Conservation (phyloP, 1,140 invertebrate species). For the Mizuhopecten yessoensis region DNA sequence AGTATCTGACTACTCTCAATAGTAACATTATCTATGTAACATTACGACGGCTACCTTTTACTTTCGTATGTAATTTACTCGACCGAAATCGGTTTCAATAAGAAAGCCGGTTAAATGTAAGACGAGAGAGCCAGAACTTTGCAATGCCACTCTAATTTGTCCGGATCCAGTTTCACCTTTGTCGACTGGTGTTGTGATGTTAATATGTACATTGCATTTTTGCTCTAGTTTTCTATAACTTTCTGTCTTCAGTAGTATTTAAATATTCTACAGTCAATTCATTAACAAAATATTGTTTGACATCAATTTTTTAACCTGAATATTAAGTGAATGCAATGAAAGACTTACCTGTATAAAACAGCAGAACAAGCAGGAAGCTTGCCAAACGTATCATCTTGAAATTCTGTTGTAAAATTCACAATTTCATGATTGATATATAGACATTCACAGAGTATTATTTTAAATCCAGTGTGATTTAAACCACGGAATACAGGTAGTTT, state of each 20-base stretch:
- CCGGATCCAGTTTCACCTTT: too few species aligned
- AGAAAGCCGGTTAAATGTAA: not conserved
- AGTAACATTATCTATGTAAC: not conserved
- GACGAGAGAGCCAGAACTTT: too few species aligned
- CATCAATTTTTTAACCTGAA: too few species aligned
- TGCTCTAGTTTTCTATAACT: too few species aligned
- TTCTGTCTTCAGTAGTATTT: too few species aligned
- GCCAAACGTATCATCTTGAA: not conserved
- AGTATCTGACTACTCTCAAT: too few species aligned
- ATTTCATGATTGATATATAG: not conserved
- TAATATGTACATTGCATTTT: too few species aligned
- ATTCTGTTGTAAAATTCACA: not conserved
- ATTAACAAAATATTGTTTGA: too few species aligned
- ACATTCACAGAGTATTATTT: not conserved
- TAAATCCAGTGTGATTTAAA: not conserved
- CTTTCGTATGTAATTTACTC: not conserved
- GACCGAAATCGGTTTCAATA: not conserved
- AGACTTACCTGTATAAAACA: slow-evolving; percentile 18
- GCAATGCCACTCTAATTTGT: not conserved
- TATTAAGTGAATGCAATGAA: too few species aligned
- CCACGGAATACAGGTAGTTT: not conserved
- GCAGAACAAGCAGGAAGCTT: not conserved
- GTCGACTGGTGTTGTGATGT: too few species aligned
- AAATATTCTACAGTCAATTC: too few species aligned
- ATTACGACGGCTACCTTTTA: not conserved